A percentile compares a stretch with the other conserved stretches of the same genome.
phyloP scores from a whole-genome alignment of 1,140 invertebrate species.

The Macrocentrus cingulum region DNA sequence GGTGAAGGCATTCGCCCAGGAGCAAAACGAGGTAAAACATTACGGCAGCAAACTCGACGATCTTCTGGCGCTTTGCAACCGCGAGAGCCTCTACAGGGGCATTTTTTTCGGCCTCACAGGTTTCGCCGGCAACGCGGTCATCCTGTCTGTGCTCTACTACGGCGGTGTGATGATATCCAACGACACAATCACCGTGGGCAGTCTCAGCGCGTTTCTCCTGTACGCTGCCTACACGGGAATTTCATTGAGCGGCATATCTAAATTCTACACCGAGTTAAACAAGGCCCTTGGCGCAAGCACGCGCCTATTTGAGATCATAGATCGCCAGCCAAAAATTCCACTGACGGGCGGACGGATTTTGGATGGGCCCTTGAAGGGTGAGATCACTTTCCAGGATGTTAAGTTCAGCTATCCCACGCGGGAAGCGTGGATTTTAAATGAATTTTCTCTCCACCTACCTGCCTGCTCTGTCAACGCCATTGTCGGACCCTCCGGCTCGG shows the following conservation, averaged over 20 bases:
- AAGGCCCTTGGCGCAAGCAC: slow-evolving; percentile 88
- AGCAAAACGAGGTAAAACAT: slow-evolving; percentile 71
- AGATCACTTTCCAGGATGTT: slow-evolving; percentile 75
- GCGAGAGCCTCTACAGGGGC: slow-evolving; percentile 83
- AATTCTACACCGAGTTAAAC: slow-evolving; percentile 92
- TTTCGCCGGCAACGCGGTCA: slow-evolving; percentile 88
- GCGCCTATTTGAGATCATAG: slow-evolving; percentile 87
- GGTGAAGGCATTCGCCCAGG: slow-evolving; percentile 90
- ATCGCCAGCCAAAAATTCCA: slow-evolving; percentile 76
- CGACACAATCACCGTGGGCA: slow-evolving; percentile 82
- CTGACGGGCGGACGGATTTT: slow-evolving; percentile 61
- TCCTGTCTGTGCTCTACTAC: slow-evolving; percentile 91
- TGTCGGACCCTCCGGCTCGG: slow-evolving; percentile 83
- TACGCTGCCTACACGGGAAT: slow-evolving; percentile 93
- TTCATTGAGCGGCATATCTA: slow-evolving; percentile 81
- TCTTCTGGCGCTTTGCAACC: slow-evolving; percentile 79
- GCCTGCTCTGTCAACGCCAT: slow-evolving; percentile 77
- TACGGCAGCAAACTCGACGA: slow-evolving; percentile 74
- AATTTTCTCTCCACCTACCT: slow-evolving; percentile 70
- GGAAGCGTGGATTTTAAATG: slow-evolving; percentile 66
- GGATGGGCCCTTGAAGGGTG: slow-evolving; percentile 46
- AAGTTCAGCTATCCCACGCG: slow-evolving; percentile 76
- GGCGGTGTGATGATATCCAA: slow-evolving; percentile 86
- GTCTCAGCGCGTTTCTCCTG: slow-evolving; percentile 86
- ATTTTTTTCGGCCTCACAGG: slow-evolving; percentile 93